Conservation (phyloP, 2,113 vertebrate species). For the Notarius quadriscutis region DNA sequence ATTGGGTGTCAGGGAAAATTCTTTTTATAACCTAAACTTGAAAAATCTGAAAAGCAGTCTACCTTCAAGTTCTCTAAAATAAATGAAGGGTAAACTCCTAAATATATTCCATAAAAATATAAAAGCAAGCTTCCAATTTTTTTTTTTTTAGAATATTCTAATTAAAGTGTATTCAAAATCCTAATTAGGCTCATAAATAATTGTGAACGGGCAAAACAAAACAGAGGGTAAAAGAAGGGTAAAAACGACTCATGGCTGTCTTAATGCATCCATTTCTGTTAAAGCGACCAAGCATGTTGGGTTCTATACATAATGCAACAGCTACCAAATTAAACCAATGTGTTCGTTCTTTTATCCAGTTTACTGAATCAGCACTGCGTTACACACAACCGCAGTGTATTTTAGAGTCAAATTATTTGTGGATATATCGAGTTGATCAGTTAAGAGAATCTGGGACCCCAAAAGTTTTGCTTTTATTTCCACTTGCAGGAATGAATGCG, state of each 20-base stretch:
- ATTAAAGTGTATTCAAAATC: background rate
- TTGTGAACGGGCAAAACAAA: background rate
- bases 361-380: background rate
- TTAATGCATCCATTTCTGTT: background rate
- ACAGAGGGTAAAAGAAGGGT: background rate
- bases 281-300: background rate
- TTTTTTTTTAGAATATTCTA: background rate
- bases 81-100: too few species aligned
- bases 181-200: background rate
- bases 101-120: background rate
- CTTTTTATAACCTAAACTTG: too few species aligned
- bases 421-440: constrained; percentile 6
- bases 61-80: too few species aligned
- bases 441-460: background rate
- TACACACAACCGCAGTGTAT: background rate
- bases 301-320: background rate
- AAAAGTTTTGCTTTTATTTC: constrained; percentile 24
- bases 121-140: background rate
- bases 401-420: background rate
- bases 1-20: too few species aligned
- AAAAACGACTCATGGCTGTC: background rate
- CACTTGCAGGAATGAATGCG: constrained; percentile 22
- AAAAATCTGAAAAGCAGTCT: too few species aligned
- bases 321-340: background rate
- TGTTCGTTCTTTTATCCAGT: background rate